Conservation (phyloP, 2,888 invertebrate species). For the Parelbella ahira region DNA sequence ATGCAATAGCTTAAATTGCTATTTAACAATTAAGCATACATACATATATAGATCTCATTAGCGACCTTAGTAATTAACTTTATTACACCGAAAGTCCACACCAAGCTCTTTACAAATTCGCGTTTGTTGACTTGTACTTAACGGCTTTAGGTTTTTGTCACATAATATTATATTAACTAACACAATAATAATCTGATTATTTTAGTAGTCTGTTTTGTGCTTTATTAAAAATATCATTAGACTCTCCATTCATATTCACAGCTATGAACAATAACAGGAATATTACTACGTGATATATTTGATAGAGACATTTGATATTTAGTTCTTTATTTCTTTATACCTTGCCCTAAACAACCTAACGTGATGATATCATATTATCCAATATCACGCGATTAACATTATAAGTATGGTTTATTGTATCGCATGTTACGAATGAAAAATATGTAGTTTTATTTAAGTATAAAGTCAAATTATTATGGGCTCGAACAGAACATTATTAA, state of each 20-base stretch:
- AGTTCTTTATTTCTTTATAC: too few species aligned
- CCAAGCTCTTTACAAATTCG: slow-evolving; percentile 32
- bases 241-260: too few species aligned
- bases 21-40: slow-evolving; percentile 23
- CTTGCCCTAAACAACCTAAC: too few species aligned
- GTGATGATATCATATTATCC: too few species aligned
- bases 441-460: too few species aligned
- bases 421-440: too few species aligned
- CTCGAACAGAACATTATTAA: too few species aligned
- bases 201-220: slow-evolving; percentile 5
- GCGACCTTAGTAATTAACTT: slow-evolving; percentile 33
- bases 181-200: slow-evolving; percentile 15
- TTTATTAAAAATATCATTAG: slow-evolving; percentile 4
- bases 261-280: too few species aligned
- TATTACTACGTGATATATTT: too few species aligned
- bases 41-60: slow-evolving; percentile 32
- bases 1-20: too few species aligned
- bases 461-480: too few species aligned
- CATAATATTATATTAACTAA: slow-evolving; percentile 21
- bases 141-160: slow-evolving; percentile 25
- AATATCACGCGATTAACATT: slow-evolving; percentile 5
- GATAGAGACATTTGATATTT: too few species aligned
- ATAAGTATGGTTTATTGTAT: neutral
- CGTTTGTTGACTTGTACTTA: slow-evolving; percentile 27
- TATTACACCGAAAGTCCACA: slow-evolving; percentile 33